Evolutionary conservation across 2,113 vertebrate genomes (phyloP).

Genomic region (Phylloscopus trochilus): DNA sequence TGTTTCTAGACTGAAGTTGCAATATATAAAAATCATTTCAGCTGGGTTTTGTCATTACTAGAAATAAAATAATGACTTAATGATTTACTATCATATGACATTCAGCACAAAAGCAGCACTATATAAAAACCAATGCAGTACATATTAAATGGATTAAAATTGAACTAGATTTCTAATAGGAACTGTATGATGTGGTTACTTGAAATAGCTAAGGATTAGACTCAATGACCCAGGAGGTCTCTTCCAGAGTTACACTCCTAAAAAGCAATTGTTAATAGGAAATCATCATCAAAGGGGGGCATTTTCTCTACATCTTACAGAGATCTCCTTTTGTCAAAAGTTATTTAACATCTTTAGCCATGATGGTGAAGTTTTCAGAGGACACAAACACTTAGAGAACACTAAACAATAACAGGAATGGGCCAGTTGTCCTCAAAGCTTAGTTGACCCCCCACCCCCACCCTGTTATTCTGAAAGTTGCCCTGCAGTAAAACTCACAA

Average conservation of each 20-base stretch:
- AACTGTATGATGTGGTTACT: conserved; percentile 41
- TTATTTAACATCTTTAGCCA: conserved; percentile 30
- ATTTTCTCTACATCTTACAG: conserved; percentile 14
- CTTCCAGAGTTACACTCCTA: conserved; percentile 5
- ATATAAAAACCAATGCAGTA: background rate
- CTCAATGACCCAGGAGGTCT: conserved; percentile 52
- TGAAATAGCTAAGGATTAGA: conserved; percentile 34
- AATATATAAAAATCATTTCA: conserved; percentile 23
- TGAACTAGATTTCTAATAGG: conserved; percentile 33
- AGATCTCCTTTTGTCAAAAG: conserved; percentile 25
- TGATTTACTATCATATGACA: conserved; percentile 38
- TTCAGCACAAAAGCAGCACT: conserved; percentile 42
- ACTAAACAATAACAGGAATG: background rate
- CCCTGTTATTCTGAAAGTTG: background rate
- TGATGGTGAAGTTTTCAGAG: conserved; percentile 8
- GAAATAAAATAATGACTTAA: conserved; percentile 47
- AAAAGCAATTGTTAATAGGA: conserved; percentile 45
- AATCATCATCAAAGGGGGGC: background rate
- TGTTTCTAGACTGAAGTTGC: conserved; percentile 30
- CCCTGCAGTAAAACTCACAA: background rate
- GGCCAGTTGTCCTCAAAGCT: background rate
- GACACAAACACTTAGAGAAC: background rate
- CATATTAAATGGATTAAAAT: conserved; percentile 60
- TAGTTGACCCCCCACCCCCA: accelerated
- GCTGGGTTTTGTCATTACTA: conserved; percentile 35